phyloP scores from a whole-genome alignment of 2,888 invertebrate species.

The Eristalinus sepulchralis region DNA sequence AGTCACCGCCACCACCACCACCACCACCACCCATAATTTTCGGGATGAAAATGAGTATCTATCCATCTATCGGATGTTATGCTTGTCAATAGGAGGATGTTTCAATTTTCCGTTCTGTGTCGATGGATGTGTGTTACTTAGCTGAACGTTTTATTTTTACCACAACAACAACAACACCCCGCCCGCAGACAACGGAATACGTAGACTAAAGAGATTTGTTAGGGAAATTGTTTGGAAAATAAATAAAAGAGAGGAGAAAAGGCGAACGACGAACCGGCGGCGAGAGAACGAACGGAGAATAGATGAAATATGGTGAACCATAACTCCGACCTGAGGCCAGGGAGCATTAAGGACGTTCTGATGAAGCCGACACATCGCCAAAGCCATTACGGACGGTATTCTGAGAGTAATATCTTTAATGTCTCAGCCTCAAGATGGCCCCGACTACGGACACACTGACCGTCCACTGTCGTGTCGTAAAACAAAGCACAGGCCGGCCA shows the following conservation, averaged over 20 bases:
- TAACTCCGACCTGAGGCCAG: conserved; percentile 48
- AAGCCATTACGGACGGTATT: conserved; percentile 63
- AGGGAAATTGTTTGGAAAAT: conserved; percentile 66
- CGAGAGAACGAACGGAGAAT: not conserved
- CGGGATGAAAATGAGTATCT: conserved; percentile 10
- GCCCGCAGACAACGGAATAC: not conserved
- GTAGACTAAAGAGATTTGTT: conserved; percentile 50
- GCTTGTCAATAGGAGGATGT: conserved; percentile 57
- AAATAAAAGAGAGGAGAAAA: conserved; percentile 42
- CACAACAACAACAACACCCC: conserved; percentile 15
- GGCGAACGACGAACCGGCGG: not conserved
- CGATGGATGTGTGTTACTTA: conserved; percentile 62
- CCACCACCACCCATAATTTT: not conserved
- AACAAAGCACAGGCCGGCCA: not conserved
- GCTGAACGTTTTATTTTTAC: conserved; percentile 57
- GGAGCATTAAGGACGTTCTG: conserved; percentile 4
- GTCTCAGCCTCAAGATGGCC: conserved; percentile 55
- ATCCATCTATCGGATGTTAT: conserved; percentile 20
- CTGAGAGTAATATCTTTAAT: conserved; percentile 69
- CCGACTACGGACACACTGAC: conserved; percentile 4
- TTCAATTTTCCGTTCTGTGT: conserved; percentile 48
- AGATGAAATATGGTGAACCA: conserved; percentile 60
- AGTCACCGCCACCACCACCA: too few species aligned
- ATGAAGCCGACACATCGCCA: conserved; percentile 45
- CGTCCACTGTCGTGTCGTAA: conserved; percentile 3